Conservation (phyloP, 2,797 vertebrate genomes). For the Lepilemur septentrionalis region DNA sequence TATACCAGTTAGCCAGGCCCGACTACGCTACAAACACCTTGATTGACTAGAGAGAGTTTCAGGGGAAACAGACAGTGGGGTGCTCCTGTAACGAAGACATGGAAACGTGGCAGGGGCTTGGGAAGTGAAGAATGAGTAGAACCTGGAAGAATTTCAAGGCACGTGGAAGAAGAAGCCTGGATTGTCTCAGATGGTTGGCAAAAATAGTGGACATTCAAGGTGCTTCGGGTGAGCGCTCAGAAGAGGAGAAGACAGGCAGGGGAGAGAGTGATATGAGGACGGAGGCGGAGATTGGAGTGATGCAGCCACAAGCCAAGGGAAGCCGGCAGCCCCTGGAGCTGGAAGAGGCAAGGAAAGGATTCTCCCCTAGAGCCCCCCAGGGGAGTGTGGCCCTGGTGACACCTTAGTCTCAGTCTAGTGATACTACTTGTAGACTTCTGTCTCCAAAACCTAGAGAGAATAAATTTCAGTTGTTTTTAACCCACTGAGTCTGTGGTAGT, state of each 20-base stretch:
- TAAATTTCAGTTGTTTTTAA: background rate
- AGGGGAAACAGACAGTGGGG: background rate
- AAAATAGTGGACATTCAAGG: background rate
- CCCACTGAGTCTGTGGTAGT: background rate
- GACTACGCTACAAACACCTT: background rate
- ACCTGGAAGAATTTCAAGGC: background rate
- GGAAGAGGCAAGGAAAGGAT: background rate
- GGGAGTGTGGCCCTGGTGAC: background rate
- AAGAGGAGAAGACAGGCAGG: background rate
- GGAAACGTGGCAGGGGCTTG: background rate
- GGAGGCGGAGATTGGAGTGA: fast-evolving
- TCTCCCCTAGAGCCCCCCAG: fast-evolving
- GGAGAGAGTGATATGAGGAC: background rate
- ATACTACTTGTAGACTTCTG: background rate
- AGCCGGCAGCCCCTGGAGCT: background rate
- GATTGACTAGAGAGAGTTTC: background rate
- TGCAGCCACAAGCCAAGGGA: background rate
- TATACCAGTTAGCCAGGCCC: background rate
- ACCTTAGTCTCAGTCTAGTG: background rate
- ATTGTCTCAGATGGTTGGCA: background rate
- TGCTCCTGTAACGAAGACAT: background rate
- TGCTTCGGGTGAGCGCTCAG: background rate
- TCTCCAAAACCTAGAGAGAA: background rate
- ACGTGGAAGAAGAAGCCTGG: background rate
- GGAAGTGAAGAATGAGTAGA: background rate